These are phyloP conservation scores for Anoncus sp. DNA, from an alignment of 2,888 invertebrate genomes.

Conservation along the genomic window DNA sequence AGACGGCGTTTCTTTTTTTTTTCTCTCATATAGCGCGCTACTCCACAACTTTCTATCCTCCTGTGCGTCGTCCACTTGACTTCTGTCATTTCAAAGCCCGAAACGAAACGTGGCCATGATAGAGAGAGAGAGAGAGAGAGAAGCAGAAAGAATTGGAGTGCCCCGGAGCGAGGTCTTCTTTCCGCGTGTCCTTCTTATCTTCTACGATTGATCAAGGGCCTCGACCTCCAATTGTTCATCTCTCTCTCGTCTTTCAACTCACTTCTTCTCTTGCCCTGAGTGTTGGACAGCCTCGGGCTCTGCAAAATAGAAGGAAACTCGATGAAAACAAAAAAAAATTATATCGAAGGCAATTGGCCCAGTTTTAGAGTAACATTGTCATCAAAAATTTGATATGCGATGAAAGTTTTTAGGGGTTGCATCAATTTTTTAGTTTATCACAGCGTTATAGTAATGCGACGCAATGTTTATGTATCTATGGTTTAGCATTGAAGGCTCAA, in stretches of 20 bases:
- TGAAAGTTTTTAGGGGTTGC: background rate
- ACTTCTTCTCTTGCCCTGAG: conserved; percentile 7
- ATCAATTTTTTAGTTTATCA: background rate
- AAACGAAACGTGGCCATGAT: conserved; percentile 73
- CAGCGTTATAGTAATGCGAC: background rate
- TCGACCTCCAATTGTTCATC: conserved; percentile 58
- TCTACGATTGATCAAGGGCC: conserved; percentile 74
- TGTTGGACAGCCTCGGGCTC: conserved; percentile 9
- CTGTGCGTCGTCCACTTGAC: conserved; percentile 78
- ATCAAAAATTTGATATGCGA: background rate
- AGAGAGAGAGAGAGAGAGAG: conserved; percentile 52
- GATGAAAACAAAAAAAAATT: background rate
- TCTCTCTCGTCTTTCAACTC: conserved; percentile 25
- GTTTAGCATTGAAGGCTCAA: background rate
- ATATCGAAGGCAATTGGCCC: background rate
- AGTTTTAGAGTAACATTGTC: background rate
- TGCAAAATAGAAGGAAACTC: background rate
- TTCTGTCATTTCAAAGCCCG: conserved; percentile 80
- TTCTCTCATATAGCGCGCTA: conserved; percentile 29
- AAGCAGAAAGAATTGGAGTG: conserved; percentile 53
- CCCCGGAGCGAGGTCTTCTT: conserved; percentile 63
- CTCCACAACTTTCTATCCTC: conserved; percentile 69
- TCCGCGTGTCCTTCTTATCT: conserved; percentile 63
- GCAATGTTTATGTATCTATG: background rate
- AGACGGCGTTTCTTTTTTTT: conserved; percentile 73